Evolutionary conservation across 2,888 invertebrate species (phyloP), one percentile per base, ranked within the genome.

Genomic region (Eupithecia insigniata): DNA sequence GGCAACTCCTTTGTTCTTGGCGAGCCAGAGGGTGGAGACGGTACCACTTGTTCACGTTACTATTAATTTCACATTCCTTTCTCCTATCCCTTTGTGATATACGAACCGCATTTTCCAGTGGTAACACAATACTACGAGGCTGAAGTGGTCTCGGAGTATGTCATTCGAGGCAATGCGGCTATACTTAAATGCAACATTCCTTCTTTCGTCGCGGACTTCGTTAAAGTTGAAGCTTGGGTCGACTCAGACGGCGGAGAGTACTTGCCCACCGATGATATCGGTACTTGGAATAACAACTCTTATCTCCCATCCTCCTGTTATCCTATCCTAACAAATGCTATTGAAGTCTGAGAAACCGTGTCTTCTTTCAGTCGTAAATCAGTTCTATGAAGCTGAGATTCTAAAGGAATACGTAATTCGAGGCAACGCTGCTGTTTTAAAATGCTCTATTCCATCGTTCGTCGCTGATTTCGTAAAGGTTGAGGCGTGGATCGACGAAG

Each of bases 381-480:
- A 98, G 90, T 97, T 97, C 90, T 98, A 98, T 91, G 97, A 98
- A 91, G 97, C 97, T 65, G 98, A 98, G 91, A 97, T 97, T 81
- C 96, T 98, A 79, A 97, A 97, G 77, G 98, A 98, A 89, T 98
- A 98, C 92, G 98, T 98, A 26, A 98, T 98, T 83, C 96, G 97
- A 81, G 98, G 98, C 74, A 98, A 98, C 87, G 96, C 97, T 65
- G 98, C 97, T 16, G 97, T 98, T 75, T 91, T 98, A 68, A 98
- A 98, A 91, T 98, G 98, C 94, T 97, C 97, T 82, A 98, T 98
- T 84, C 98, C 98, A 18, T 97, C 97, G 78, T 98, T 98, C 90
- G 97, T 98, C 70, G 97, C 98, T 61, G 98, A 98, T 94, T 98
- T 98, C 91, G 97, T 99, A 71, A 96, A 96, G 85, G 98, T 99